These are phyloP conservation scores for Ceramica pisi DNA, from an alignment of 2,888 invertebrate genomes.

Conservation along the genomic window DNA sequence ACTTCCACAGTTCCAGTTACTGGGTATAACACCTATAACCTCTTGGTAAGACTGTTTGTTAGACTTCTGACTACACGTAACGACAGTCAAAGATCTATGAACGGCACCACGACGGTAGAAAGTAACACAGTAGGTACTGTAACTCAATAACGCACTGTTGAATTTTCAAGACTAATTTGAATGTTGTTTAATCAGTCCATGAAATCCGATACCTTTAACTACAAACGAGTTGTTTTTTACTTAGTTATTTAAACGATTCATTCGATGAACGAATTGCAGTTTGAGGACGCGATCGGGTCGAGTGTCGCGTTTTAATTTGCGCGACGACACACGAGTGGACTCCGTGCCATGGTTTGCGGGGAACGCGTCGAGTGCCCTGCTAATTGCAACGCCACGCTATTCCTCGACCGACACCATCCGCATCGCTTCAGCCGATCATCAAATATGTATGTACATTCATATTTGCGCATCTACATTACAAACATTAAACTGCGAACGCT, in stretches of 20 bases:
- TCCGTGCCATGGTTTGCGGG: constrained; percentile 83
- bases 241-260: constrained; percentile 75
- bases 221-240: constrained; percentile 56
- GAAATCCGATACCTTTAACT: constrained; percentile 48
- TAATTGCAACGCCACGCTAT: constrained; percentile 87
- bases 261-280: constrained; percentile 83
- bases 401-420: constrained; percentile 76
- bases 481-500: constrained; percentile 49
- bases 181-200: constrained; percentile 47
- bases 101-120: constrained; percentile 6
- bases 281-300: constrained; percentile 84
- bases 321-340: constrained; percentile 89
- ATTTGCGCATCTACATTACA: constrained; percentile 60
- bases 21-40: not conserved
- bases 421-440: constrained; percentile 74
- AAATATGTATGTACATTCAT: constrained; percentile 70
- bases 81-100: not conserved
- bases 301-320: constrained; percentile 90
- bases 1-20: not conserved
- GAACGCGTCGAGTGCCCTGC: constrained; percentile 86
- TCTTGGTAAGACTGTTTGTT: too few species aligned
- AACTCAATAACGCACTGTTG: not conserved
- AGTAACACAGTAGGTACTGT: not conserved
- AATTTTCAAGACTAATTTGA: constrained; percentile 22
- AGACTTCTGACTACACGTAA: not conserved